These are phyloP conservation scores for Brachycybe producta DNA, from an alignment of 2,888 invertebrate genomes.

Conservation along the genomic window DNA sequence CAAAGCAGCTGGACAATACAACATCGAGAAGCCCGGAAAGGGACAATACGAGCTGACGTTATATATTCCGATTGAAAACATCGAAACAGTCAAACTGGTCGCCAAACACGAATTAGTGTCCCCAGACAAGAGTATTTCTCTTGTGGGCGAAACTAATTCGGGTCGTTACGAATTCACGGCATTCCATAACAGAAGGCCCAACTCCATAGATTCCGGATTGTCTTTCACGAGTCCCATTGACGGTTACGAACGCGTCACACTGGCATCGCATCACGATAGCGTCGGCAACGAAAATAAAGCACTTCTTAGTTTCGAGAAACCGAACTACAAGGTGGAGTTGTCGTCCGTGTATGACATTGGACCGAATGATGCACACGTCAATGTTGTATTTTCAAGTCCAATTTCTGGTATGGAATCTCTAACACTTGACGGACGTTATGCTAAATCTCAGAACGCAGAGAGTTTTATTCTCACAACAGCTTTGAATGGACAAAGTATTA, in stretches of 20 bases:
- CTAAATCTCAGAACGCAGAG: background rate
- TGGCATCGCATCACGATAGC: conserved; percentile 16
- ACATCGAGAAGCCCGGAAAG: conserved; percentile 6
- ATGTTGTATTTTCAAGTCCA: background rate
- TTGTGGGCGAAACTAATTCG: conserved; percentile 6
- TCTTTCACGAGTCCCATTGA: conserved; percentile 10
- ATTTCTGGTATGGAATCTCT: background rate
- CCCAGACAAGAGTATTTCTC: conserved; percentile 8
- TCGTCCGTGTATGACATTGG: conserved; percentile 12
- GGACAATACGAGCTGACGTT: conserved; percentile 11
- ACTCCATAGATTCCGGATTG: conserved; percentile 13
- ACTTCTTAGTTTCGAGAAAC: conserved; percentile 6
- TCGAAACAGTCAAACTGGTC: conserved; percentile 11
- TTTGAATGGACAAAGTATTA: background rate
- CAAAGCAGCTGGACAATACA: background rate
- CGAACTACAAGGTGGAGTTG: conserved; percentile 3
- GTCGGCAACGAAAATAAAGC: conserved; percentile 18
- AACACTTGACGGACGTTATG: background rate
- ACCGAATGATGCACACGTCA: conserved; percentile 1
- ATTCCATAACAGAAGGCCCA: conserved; percentile 6
- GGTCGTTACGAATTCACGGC: conserved; percentile 4
- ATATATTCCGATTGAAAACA: conserved; percentile 14
- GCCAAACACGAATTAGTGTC: conserved; percentile 9
- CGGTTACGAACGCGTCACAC: conserved; percentile 13
- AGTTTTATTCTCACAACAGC: background rate